Evolutionary conservation across 2,888 invertebrate species (phyloP).

Genomic region (Ctena decussata): DNA sequence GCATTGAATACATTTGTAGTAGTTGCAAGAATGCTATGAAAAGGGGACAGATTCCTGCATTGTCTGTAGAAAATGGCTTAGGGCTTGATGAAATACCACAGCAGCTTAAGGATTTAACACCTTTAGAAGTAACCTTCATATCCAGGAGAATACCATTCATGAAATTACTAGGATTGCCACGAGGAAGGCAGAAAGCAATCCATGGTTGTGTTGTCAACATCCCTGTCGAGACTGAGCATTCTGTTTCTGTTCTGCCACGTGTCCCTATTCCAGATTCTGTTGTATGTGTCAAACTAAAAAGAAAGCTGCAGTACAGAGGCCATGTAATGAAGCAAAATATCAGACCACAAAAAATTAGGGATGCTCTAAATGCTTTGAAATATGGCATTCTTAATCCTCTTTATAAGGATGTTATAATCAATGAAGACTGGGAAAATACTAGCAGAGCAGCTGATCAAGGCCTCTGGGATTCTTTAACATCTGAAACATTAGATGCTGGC

Average conservation of each 20-base stretch:
- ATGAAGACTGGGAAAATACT: slow-evolving; percentile 28
- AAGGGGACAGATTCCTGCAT: slow-evolving; percentile 23
- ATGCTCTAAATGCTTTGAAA: slow-evolving; percentile 46
- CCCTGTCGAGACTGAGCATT: slow-evolving; percentile 39
- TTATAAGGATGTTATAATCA: slow-evolving; percentile 44
- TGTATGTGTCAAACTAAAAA: slow-evolving; percentile 39
- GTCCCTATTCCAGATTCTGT: slow-evolving; percentile 29
- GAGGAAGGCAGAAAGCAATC: slow-evolving; percentile 49
- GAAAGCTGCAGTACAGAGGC: slow-evolving; percentile 42
- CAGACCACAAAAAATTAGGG: slow-evolving; percentile 40
- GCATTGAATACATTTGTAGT: slow-evolving; percentile 32
- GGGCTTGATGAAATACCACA: slow-evolving; percentile 40
- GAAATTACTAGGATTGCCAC: slow-evolving; percentile 38
- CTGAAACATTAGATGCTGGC: background rate
- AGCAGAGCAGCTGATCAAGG: background rate
- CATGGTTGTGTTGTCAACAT: slow-evolving; percentile 51
- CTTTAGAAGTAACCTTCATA: slow-evolving; percentile 48
- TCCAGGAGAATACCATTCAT: slow-evolving; percentile 59
- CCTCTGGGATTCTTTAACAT: background rate
- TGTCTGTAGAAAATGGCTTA: slow-evolving; percentile 36
- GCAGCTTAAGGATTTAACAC: slow-evolving; percentile 29
- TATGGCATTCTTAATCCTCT: slow-evolving; percentile 24
- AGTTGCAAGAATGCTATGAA: slow-evolving; percentile 13
- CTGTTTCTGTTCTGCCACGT: slow-evolving; percentile 19
- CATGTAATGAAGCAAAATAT: slow-evolving; percentile 34